Evolutionary conservation across 2,888 invertebrate species (phyloP).

Genomic region (Agrotis segetum): DNA sequence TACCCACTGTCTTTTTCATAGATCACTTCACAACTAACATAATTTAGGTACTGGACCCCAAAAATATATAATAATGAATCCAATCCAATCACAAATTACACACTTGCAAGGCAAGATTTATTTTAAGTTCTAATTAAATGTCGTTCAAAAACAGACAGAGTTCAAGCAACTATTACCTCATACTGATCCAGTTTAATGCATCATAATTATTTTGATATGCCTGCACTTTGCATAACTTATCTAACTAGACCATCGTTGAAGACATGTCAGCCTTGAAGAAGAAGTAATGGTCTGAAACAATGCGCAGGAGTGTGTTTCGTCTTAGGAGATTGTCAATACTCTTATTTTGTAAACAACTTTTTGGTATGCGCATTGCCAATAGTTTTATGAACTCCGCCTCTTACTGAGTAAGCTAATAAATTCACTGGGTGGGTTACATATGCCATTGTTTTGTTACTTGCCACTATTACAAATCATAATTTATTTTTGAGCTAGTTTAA

Average conservation of each 20-base stretch:
- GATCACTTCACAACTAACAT: too few relatives aligned
- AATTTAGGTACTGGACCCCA: neutral
- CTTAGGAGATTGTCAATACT: slow-evolving; percentile 16
- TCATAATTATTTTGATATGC: slow-evolving; percentile 27
- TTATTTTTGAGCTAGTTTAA: neutral
- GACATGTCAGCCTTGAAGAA: slow-evolving; percentile 46
- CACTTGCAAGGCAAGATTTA: slow-evolving; percentile 2
- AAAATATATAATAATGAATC: neutral
- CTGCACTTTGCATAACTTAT: slow-evolving; percentile 56
- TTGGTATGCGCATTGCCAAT: slow-evolving; percentile 32
- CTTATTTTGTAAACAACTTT: neutral
- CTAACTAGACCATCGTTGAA: slow-evolving; percentile 46
- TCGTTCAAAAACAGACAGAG: slow-evolving; percentile 15
- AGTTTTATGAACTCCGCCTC: neutral
- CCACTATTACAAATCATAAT: neutral
- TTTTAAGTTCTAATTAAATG: slow-evolving; percentile 26
- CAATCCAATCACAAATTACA: slow-evolving; percentile 26
- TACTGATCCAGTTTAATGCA: slow-evolving; percentile 36
- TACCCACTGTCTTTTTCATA: neutral
- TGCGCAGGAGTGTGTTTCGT: slow-evolving; percentile 1
- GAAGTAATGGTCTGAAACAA: slow-evolving; percentile 35
- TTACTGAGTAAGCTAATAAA: neutral
- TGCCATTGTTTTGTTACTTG: too few relatives aligned
- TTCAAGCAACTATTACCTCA: slow-evolving; percentile 38
- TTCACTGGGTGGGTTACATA: neutral